A percentile compares a stretch with the other conserved stretches of the same genome.
These are phyloP conservation scores for Neoscelio sp. DNA, from an alignment of 2,888 invertebrate genomes.

Conservation along the genomic window DNA sequence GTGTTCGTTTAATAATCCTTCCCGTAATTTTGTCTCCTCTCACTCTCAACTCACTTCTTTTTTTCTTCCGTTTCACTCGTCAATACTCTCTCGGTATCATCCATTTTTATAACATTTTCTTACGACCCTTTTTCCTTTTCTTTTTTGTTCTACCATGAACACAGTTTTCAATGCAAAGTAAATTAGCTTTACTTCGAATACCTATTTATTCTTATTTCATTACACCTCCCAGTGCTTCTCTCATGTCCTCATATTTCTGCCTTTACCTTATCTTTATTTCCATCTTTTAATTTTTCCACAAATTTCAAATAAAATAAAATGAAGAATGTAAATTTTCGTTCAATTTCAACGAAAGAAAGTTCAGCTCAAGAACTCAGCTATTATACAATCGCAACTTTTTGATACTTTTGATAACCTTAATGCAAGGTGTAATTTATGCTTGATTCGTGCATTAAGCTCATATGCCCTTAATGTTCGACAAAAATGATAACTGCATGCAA, in stretches of 20 bases:
- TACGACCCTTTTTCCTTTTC: neutral
- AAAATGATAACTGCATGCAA: slow-evolving; percentile 21
- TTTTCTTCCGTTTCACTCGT: neutral
- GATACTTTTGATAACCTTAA: slow-evolving; percentile 43
- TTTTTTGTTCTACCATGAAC: neutral
- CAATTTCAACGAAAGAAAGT: slow-evolving; percentile 8
- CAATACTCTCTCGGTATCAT: neutral
- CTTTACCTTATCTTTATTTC: neutral
- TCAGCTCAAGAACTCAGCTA: neutral
- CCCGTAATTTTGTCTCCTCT: neutral
- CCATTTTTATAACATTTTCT: neutral
- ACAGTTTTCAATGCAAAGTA: neutral
- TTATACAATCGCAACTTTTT: slow-evolving; percentile 36
- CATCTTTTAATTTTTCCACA: neutral
- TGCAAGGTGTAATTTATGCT: slow-evolving; percentile 43
- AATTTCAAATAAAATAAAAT: neutral
- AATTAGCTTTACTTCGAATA: neutral
- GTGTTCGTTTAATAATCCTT: slow-evolving; percentile 13
- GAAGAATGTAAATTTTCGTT: neutral
- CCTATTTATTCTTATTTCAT: neutral
- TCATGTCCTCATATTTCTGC: neutral
- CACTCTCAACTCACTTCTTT: neutral
- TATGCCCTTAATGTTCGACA: slow-evolving; percentile 34
- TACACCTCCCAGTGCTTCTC: neutral
- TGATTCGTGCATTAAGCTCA: slow-evolving; percentile 32